A percentile compares a stretch with the other conserved stretches of the same genome.
Evolutionary conservation across 2,888 invertebrate genomes (phyloP).

Genomic region (Monopis laevigella): DNA sequence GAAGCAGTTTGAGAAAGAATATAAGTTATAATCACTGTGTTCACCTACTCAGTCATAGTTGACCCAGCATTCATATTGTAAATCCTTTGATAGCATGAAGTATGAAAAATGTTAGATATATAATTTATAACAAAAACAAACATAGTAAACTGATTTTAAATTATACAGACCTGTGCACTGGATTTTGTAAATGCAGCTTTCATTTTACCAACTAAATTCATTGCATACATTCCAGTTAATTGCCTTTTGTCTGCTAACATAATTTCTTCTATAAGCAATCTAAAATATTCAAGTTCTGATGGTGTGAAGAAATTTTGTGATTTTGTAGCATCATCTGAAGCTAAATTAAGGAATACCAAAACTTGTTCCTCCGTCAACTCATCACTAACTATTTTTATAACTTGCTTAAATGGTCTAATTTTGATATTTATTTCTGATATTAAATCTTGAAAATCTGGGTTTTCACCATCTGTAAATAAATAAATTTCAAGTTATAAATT

Average conservation of each 20-base stretch:
- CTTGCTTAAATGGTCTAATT: conserved; percentile 42
- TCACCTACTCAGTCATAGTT: too few species aligned
- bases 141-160: too few species aligned
- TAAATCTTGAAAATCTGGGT: conserved; percentile 22
- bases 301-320: conserved; percentile 44
- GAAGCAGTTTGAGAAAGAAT: too few species aligned
- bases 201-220: conserved; percentile 44
- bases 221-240: conserved; percentile 42
- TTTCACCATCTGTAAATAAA: background rate
- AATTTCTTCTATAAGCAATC: conserved; percentile 45
- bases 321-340: conserved; percentile 45
- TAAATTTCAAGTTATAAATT: too few species aligned
- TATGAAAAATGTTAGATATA: too few species aligned
- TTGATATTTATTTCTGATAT: conserved; percentile 42
- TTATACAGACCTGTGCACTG: conserved; percentile 52
- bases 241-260: conserved; percentile 46
- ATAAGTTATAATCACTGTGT: too few species aligned
- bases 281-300: conserved; percentile 47
- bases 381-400: conserved; percentile 43
- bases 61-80: too few species aligned
- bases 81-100: too few species aligned
- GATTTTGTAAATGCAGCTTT: conserved; percentile 41
- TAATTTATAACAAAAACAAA: too few species aligned
- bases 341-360: conserved; percentile 42
- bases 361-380: conserved; percentile 44